Base-by-base conservation (phyloP, 2,888 invertebrate genomes). In the Catocala sponsa region DNA sequence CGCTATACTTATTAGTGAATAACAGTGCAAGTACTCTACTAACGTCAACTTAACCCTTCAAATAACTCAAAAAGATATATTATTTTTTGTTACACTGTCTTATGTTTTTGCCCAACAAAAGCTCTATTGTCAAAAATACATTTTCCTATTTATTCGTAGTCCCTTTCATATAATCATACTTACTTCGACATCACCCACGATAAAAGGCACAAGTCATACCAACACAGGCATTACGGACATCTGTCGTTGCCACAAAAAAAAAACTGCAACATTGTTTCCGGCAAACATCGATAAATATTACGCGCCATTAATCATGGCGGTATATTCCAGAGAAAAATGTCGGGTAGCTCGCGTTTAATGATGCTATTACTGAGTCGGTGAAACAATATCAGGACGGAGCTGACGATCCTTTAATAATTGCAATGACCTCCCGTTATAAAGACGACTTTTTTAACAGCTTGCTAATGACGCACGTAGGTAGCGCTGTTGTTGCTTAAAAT, bases 341-440 rank as follows among this genome's bases (percentile, higher is more conserved):
- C 68, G 66, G 64, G 54, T 55, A 49, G 54, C 51, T 59, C 68
- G 57, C 66, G 72, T 80, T 80, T 85, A 84, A 86, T 86, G 83
- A 83, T 74, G 80, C 86, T 77, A 81, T 86, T 86, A 86, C 74
- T 60, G 72, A 71, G 61, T 64, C 54, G 59, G 63, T 72, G 68
- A 81, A 84, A 82, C 81, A 80, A 84, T 82, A 80, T 78, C 72
- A 72, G 74, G 65, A 74, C 58, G 42, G 51, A 35, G 49, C 63
- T 66, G 65, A 75, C 65, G 68, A 74, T 77, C 70, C 72, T 68
- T 56, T 70, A 66, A 60, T 70, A 78, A 80, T 74, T 78, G 63
- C 64, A 38, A 51, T 62, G 70, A 64, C 63, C 65, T 65, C 65
- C 55, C 63, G 70, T 49, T 63, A 55, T 53, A 60, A 44, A 44